A percentile compares a stretch with the other conserved stretches of the same genome.
Evolutionary conservation across 2,113 vertebrate genomes (phyloP).

Genomic region (Phylloscopus trochilus): DNA sequence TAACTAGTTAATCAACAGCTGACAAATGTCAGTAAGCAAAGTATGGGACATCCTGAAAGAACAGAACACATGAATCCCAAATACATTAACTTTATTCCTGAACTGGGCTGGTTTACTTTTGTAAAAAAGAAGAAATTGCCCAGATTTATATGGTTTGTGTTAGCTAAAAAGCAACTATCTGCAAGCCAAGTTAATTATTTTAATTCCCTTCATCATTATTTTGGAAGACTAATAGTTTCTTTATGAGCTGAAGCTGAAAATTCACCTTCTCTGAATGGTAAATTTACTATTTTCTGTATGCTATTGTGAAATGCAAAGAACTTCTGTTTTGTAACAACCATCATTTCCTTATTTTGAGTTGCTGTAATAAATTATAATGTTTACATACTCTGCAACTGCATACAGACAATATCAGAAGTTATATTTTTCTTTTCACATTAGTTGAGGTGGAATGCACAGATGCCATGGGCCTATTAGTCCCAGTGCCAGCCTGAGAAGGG

Average conservation of each 20-base stretch:
- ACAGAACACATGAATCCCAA: not conserved
- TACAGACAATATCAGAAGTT: not conserved
- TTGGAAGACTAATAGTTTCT: not conserved
- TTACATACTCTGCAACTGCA: not conserved
- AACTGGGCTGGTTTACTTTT: not conserved
- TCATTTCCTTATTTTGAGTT: not conserved
- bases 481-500: slow-evolving; percentile 28
- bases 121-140: not conserved
- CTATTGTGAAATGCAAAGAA: not conserved
- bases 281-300: not conserved
- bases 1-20: not conserved
- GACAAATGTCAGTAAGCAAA: not conserved
- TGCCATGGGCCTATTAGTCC: not conserved
- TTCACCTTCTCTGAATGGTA: not conserved
- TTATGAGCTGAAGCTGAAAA: not conserved
- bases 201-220: not conserved
- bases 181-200: not conserved
- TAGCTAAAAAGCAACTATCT: not conserved
- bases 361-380: not conserved
- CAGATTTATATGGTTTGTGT: not conserved
- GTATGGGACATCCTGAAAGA: not conserved
- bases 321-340: not conserved
- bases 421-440: not conserved
- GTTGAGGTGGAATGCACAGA: slow-evolving; percentile 7
- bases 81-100: not conserved